Conservation (phyloP, 2,888 invertebrate genomes). For the Anodontia alba region DNA sequence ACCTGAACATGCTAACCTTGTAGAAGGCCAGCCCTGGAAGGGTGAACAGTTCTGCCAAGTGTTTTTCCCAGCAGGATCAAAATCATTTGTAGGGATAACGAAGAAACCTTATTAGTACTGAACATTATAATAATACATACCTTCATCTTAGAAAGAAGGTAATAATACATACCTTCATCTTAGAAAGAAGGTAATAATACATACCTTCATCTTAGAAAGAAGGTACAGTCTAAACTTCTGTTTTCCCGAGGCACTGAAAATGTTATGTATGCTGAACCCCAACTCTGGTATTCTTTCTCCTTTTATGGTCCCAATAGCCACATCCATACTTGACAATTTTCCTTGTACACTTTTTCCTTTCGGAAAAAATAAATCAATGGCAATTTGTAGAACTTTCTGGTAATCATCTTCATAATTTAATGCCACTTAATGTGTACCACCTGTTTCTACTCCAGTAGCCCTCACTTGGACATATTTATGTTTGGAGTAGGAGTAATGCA, state of each 20-base stretch:
- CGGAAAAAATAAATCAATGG: not conserved
- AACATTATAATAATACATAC: conserved; percentile 1
- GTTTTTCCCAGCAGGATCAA: not conserved
- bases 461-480: conserved; percentile 3
- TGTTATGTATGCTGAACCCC: not conserved
- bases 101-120: not conserved
- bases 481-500: not conserved
- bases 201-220: conserved; percentile 1
- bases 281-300: conserved; percentile 3
- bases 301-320: not conserved
- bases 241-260: not conserved
- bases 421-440: not conserved
- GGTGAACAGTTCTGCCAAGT: conserved; percentile 2
- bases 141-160: no score
- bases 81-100: not conserved
- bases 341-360: not conserved
- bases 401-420: not conserved
- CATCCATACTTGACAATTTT: not conserved
- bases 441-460: not conserved
- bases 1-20: conserved; percentile 5
- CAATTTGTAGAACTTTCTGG: not conserved
- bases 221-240: conserved; percentile 3
- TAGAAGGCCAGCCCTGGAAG: conserved; percentile 5
- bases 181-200: no score
- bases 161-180: conserved; percentile 5